Base-by-base conservation (phyloP, 2,113 vertebrate genomes). In the Bombycilla garrulus region DNA sequence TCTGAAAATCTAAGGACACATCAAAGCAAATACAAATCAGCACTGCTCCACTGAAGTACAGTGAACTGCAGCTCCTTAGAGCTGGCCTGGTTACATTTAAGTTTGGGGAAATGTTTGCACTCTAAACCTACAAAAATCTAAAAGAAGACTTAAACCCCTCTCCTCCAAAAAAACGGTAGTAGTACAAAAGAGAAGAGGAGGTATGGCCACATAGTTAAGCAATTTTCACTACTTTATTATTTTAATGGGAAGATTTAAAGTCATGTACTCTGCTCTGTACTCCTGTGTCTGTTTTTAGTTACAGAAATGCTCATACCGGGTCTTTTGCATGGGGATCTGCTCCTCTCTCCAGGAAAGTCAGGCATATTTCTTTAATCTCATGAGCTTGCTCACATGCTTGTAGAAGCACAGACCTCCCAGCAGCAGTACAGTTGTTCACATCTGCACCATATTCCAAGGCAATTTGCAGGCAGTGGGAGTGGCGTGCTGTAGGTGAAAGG, bases 381-480 rank as follows among this genome's bases (percentile, higher is more conserved):
- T 90, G 93, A 29, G 98, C 98, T 69, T 97, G 97, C 91, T 99
- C 98, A 60, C 99, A 99, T 88, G 99, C 99, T 82, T 97, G 81
- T 73, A 99, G 97, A 90, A 99, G 98, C 58, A 99, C 76, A 9
- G 99, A 98, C 62, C 96, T 98, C 79, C 98, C 99, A 8, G 94
- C 69, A 2, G 35, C 40, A 20, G 98, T 97, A 56, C 95, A 97
- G 26, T 98, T 99, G 98, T 99, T 99, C 86, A 98, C 97, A 50
- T 99, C 99, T 4, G 99, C 99, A 64, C 97, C 98, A 21, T 97
- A 81, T 31, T 98, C 96, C 35, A 99, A 96, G 23, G 98, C 98
- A 91, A 98, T 95, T 66, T 98, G 83, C 38, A 97, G 88, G 92
- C 99, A 99, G 91, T 87, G 98, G 89, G 92, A 90, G 92, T 99